phyloP scores from a whole-genome alignment of 2,113 vertebrate genomes.

The Casuarius casuarius region DNA sequence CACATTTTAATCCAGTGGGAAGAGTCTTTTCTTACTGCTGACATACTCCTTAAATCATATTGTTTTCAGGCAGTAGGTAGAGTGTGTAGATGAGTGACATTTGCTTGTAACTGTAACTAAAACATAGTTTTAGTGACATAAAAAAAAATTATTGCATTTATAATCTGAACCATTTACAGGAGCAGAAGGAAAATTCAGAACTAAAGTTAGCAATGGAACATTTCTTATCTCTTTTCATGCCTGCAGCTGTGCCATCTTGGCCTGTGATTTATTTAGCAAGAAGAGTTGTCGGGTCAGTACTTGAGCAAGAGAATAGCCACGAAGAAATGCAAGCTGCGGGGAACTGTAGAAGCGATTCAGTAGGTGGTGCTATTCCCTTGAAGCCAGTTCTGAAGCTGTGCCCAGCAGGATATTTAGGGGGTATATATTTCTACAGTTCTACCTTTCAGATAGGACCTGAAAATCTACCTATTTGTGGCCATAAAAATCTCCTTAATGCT shows the following conservation, averaged over 20 bases:
- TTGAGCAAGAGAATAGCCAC: not conserved
- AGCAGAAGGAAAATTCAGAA: constrained; percentile 21
- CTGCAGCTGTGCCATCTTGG: not conserved
- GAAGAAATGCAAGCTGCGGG: not conserved
- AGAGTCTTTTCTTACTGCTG: constrained; percentile 73
- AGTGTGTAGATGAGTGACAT: constrained; percentile 71
- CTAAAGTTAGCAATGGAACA: not conserved
- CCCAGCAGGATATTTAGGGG: not conserved
- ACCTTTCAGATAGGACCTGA: not conserved
- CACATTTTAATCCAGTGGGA: constrained; percentile 72
- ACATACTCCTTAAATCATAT: constrained; percentile 70
- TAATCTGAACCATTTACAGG: constrained; percentile 40
- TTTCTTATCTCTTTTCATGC: not conserved
- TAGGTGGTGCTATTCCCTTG: constrained; percentile 42
- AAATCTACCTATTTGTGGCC: not conserved
- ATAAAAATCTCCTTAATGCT: not conserved
- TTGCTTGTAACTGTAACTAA: constrained; percentile 68
- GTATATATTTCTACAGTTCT: not conserved
- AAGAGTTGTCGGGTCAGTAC: not conserved
- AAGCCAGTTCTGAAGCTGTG: not conserved
- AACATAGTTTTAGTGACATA: constrained; percentile 68
- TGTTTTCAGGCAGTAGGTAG: constrained; percentile 70
- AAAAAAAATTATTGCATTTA: constrained; percentile 53
- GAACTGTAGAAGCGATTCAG: not conserved
- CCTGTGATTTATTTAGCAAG: not conserved